Percentiles rank a stretch among this genome's conserved stretches.
Conservation (phyloP, 92 coral and sea anemone species). For the Blastomussa wellsi region DNA sequence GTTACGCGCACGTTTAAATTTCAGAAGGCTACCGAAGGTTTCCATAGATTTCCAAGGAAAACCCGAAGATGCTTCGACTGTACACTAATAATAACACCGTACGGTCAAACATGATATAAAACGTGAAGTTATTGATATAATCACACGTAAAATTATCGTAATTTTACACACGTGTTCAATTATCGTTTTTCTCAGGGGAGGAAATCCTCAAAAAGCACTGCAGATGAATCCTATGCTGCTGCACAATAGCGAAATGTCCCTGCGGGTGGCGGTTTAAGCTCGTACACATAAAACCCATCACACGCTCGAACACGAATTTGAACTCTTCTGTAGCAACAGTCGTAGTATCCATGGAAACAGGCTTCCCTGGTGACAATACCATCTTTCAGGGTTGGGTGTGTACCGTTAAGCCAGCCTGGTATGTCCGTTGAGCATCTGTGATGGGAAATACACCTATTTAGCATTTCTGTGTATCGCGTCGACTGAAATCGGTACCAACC, state of each 20-base stretch:
- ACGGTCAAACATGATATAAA: too few relatives aligned
- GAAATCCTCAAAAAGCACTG: too few relatives aligned
- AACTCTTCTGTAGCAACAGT: slow-evolving; percentile 18
- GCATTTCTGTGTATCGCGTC: neutral
- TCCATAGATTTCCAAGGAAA: too few relatives aligned
- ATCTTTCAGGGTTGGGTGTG: neutral
- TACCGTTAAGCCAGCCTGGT: slow-evolving; percentile 12
- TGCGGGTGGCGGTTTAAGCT: slow-evolving; percentile 6
- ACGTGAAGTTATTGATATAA: too few relatives aligned
- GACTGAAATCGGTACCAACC: slow-evolving; percentile 24
- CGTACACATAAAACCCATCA: slow-evolving; percentile 6
- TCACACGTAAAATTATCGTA: too few relatives aligned
- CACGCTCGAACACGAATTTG: slow-evolving; percentile 19
- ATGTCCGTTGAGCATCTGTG: slow-evolving; percentile 1
- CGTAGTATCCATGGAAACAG: slow-evolving; percentile 8
- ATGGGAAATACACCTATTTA: neutral
- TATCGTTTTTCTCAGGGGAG: too few relatives aligned
- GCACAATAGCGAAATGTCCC: slow-evolving; percentile 23
- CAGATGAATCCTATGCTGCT: neutral
- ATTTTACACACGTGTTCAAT: too few relatives aligned
- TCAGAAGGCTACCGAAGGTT: too few relatives aligned
- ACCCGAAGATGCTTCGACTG: too few relatives aligned
- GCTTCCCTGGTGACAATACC: slow-evolving; percentile 8
- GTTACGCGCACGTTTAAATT: too few relatives aligned
- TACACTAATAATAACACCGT: too few relatives aligned